phyloP scores from a whole-genome alignment of 2,113 vertebrate species.

The Ramphastos sulfuratus region DNA sequence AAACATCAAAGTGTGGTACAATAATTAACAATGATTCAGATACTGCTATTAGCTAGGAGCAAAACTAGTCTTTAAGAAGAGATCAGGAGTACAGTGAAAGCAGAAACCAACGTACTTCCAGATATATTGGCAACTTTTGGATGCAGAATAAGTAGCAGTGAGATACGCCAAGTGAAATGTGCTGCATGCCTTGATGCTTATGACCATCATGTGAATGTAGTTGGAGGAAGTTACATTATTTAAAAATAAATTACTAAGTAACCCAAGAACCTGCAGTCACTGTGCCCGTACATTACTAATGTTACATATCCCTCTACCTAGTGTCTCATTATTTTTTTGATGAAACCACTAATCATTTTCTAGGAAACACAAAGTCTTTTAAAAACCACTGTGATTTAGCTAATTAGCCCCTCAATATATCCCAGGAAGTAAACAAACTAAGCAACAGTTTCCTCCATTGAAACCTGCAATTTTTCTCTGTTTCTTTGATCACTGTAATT shows the following conservation, averaged over 20 bases:
- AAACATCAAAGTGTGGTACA: not conserved
- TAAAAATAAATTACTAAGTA: not conserved
- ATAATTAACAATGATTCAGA: not conserved
- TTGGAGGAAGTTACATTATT: not conserved
- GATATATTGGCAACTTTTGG: not conserved
- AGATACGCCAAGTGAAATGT: not conserved
- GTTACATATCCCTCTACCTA: not conserved
- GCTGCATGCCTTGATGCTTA: not conserved
- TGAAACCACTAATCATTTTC: constrained; percentile 21
- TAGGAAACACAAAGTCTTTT: constrained; percentile 13
- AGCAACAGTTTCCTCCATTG: not conserved
- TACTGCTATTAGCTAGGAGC: not conserved
- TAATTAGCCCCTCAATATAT: constrained; percentile 33
- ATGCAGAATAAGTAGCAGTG: not conserved
- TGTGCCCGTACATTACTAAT: not conserved
- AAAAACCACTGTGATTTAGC: not conserved
- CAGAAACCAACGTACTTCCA: not conserved
- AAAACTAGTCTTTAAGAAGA: not conserved
- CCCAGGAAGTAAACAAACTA: constrained; percentile 39
- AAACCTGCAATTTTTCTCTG: not conserved
- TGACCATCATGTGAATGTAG: not conserved
- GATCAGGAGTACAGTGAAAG: not conserved
- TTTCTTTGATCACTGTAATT: constrained; percentile 41
- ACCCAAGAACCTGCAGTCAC: not conserved
- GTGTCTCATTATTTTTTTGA: not conserved